Evolutionary conservation across 2,888 invertebrate genomes (phyloP), one percentile per base, ranked within the genome.

Genomic region (Syrphus vitripennis): DNA sequence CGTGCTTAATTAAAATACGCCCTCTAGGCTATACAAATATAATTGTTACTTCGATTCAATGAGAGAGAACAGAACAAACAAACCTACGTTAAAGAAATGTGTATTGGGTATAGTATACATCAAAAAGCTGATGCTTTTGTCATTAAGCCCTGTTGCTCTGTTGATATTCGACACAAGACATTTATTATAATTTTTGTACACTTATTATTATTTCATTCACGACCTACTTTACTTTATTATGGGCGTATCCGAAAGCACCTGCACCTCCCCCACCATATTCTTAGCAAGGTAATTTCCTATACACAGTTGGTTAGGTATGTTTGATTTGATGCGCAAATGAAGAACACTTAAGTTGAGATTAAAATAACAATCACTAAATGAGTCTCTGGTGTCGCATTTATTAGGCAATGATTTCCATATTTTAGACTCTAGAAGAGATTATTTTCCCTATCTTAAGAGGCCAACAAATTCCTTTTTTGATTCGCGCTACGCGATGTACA

Each of bases 321-420:
- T 83, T 65, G 79, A 59, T 80, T 80, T 67, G 78, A 42, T 65
- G 50, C 63, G 50, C 59, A 45, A n/a, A n/a, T 67, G 79, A 70
- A 83, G 83, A 63, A 75, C 71, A 70, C 76, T 80, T 76, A 75
- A 67, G 65, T 59, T 75, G 42, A 74, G 75, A 80, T 80, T 84
- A 84, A 80, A 80, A 84, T 76, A 84, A 84, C 80, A 84, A 83
- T 84, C 83, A 80, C 76, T 76, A 76, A 84, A 84, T 80, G 83
- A 84, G 75, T 76, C 75, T 80, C 59, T 71, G 80, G 75, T 80
- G 83, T 80, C 80, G 71, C 83, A 76, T 84, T 80, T 83, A 71
- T 65, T 76, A 65, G 75, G 75, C 79, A 80, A 83, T 76, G 83
- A 84, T 84, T 84, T 84, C 75, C 80, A 84, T 84, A 84, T 83